Conservation (phyloP, 2,797 vertebrate species). For the Loriculus beryllinus region DNA sequence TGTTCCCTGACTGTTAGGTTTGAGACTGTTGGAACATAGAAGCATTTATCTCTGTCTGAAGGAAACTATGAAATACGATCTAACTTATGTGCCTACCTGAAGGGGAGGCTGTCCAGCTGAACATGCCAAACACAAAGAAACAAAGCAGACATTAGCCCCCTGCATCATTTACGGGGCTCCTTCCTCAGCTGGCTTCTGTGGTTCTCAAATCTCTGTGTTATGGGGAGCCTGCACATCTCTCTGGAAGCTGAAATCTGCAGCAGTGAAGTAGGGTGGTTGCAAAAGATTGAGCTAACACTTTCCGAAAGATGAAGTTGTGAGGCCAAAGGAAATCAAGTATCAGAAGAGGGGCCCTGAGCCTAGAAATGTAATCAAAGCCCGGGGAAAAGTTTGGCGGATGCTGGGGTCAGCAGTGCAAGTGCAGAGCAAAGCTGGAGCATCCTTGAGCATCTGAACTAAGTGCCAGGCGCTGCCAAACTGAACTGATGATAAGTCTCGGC, state of each 20-base stretch:
- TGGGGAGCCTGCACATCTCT: background rate
- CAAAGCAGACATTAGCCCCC: background rate
- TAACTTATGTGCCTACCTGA: background rate
- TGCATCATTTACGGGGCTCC: background rate
- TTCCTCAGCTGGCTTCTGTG: background rate
- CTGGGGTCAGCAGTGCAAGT: background rate
- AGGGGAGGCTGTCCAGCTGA: background rate
- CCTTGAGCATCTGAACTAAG: background rate
- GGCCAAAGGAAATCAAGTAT: background rate
- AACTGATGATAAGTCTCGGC: background rate
- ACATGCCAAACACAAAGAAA: background rate
- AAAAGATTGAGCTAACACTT: background rate
- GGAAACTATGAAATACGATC: background rate
- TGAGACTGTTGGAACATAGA: background rate
- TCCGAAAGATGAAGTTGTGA: background rate
- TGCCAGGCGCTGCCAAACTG: rapidly evolving
- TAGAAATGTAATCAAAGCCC: background rate
- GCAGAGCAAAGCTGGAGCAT: background rate
- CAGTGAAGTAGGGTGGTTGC: background rate
- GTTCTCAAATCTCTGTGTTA: background rate
- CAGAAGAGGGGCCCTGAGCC: background rate
- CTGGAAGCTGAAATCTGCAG: background rate
- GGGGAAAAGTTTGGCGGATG: background rate
- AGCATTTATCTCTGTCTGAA: background rate
- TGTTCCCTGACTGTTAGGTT: background rate